Evolutionary conservation across 2,888 invertebrate genomes (phyloP).

Genomic region (Lordiphosa andalusiaca): DNA sequence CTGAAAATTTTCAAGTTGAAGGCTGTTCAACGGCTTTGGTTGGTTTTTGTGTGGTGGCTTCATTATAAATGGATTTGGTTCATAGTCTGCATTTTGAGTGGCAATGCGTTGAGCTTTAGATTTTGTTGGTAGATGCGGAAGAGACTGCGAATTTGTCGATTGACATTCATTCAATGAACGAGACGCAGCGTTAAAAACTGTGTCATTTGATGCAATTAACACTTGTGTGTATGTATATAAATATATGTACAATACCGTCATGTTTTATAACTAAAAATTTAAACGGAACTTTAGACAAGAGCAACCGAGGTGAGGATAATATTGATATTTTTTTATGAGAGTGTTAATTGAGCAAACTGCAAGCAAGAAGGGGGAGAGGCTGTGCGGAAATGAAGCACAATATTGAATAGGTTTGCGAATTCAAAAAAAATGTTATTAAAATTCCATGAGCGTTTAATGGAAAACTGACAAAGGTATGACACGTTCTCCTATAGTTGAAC

Average conservation of each 20-base stretch:
- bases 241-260: neutral
- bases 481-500: too few relatives aligned
- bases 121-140: slow-evolving; percentile 47
- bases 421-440: too few relatives aligned
- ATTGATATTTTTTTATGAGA: slow-evolving; percentile 9
- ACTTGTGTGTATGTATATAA: slow-evolving; percentile 19
- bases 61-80: slow-evolving; percentile 65
- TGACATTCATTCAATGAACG: too few relatives aligned
- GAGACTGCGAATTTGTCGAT: slow-evolving; percentile 22
- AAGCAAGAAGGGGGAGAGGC: too few relatives aligned
- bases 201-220: slow-evolving; percentile 50
- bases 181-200: slow-evolving; percentile 30
- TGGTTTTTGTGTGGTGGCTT: slow-evolving; percentile 14
- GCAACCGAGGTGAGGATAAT: neutral
- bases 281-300: slow-evolving; percentile 1
- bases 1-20: slow-evolving; percentile 59
- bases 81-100: slow-evolving; percentile 56
- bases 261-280: neutral
- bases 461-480: too few relatives aligned
- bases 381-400: too few relatives aligned
- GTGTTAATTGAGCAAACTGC: neutral
- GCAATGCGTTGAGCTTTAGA: slow-evolving; percentile 10
- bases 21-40: slow-evolving; percentile 44
- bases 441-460: too few relatives aligned
- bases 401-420: too few relatives aligned